Base-by-base conservation (phyloP, 2,888 invertebrate genomes). In the Zygothrica quintamaculata region DNA sequence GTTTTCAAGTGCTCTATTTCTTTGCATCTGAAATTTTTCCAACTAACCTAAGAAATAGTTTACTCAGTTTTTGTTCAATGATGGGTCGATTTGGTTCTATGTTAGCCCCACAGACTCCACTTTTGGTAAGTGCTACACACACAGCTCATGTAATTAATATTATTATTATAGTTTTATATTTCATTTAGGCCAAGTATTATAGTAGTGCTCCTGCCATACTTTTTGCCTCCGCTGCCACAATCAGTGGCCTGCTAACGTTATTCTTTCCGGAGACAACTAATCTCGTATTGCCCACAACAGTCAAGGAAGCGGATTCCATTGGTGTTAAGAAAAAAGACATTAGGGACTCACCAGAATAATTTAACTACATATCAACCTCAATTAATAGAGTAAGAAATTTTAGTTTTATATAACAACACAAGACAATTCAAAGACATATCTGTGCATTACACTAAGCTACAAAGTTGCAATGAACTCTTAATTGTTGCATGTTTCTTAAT, bases 21-120 rank as follows among this genome's bases (percentile, higher is more conserved):
- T 94, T 93, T 89, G 94, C 95, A 37, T 92, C 94, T 16, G 95
- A 95, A 91, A 92, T 95, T 90, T 95, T 94, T 90, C 95, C 95
- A 11, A 95, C 95, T 43, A 92, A 91, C 60, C 88, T 93, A 53
- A 92, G 95, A 68, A 93, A 93, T 86, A 94, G 94, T n/a, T 92
- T 94, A 69, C 92, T 95, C 46, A 93, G 94, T 25, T 93, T 93
- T 51, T 94, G 94, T 89, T 94, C 94, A 42, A 94, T 94, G 92
- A 92, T 94, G 77, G 95, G 95, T 46, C 92, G 95, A 39, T 69
- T 94, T 62, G 95, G 95, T 16, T 94, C 94, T 40, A 93, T 94
- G 87, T 88, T 94, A 44, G 94, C 95, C 33, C 95, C 95, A 37
- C 94, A 94, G 89, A 94, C 94, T 22, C 94, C 94, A 6, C 91